A percentile compares a stretch with the other conserved stretches of the same genome.
Conservation (phyloP, 2,113 vertebrate genomes). For the Burhinus oedicnemus region DNA sequence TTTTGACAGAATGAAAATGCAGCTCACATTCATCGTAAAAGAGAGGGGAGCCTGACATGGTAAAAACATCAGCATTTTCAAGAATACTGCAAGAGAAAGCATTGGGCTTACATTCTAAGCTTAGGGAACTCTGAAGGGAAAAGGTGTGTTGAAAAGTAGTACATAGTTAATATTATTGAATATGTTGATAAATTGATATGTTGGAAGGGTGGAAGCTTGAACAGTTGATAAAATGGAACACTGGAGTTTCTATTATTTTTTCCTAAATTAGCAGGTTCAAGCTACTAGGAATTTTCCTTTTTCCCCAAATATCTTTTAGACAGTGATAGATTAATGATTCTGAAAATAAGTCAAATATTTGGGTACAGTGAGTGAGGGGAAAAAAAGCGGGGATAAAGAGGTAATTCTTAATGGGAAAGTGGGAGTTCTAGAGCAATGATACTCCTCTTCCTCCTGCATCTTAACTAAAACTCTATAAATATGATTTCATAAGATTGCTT, state of each 20-base stretch:
- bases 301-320: not conserved
- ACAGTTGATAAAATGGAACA: not conserved
- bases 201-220: not conserved
- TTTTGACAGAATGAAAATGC: not conserved
- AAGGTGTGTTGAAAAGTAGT: not conserved
- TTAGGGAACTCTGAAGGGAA: not conserved
- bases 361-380: not conserved
- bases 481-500: not conserved
- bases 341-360: not conserved
- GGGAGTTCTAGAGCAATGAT: not conserved
- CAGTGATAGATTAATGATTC: not conserved
- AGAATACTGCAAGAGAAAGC: not conserved
- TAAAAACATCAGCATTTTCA: not conserved
- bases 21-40: not conserved
- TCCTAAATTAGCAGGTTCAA: not conserved
- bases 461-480: not conserved
- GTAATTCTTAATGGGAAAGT: not conserved
- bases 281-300: not conserved
- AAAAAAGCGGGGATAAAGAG: not conserved
- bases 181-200: not conserved
- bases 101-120: not conserved
- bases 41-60: not conserved
- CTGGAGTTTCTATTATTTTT: accelerated
- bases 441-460: not conserved
- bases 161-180: not conserved